Base-by-base conservation (phyloP, 2,797 vertebrate species). In the Poeciliopsis gracilis region DNA sequence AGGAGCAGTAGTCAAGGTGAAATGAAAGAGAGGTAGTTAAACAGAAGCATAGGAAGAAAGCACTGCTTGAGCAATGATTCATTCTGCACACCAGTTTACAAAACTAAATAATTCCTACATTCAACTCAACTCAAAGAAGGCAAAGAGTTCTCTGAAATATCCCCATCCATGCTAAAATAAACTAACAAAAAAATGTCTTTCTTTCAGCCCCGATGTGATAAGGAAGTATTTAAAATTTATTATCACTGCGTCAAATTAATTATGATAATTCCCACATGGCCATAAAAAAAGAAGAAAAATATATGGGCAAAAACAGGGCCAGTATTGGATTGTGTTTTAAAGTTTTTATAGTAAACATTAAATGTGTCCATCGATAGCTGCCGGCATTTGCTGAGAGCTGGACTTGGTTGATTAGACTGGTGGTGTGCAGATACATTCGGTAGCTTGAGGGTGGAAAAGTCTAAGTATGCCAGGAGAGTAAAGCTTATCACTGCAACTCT, bases 261-360 rank as follows among this genome's bases (percentile, higher is more conserved):
- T 94, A 94, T 92, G 87, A 93, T 95, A 94, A 95, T 95, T 94
- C 91, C 43, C 25, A 70, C 67, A 88, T 83, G 81, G 87, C 75
- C 72, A 76, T 83, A 86, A 94, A 92, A 87, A 77, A 47, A 13
- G 1, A 59, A 23, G 23, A 57, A 61, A 11, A 51, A 36, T 18
- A 36, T 33, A 76, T 69, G 75, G 78, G 78, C 84, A 84, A 74
- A 91, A 93, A 93, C 86, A 90, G 89, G 81, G 73, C 46, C 88
- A 87, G 89, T 92, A 90, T 92, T 92, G 87, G 91, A 94, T 91
- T 94, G 91, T 88, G 92, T 90, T 94, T 94, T 91, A 93, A 81
- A 85, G 82, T 86, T 88, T 94, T 93, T 91, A 94, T 88, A 89
- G 88, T 93, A 94, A 95, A 96, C 92, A 95, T 91, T 93, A 93